phyloP scores from a whole-genome alignment of 2,113 vertebrate species.

The Nansenia antarctica region DNA sequence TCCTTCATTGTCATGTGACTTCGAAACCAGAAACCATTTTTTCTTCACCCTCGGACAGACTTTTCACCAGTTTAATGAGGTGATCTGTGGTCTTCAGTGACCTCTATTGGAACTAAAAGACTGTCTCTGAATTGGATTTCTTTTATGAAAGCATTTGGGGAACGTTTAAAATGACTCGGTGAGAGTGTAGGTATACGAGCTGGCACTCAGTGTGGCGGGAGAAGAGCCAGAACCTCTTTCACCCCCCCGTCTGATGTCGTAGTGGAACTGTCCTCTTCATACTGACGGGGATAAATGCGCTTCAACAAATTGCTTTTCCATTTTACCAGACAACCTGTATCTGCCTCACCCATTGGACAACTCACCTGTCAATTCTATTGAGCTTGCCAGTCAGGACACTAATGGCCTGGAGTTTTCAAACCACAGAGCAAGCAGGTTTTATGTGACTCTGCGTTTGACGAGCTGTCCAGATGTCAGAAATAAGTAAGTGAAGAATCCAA shows the following conservation, averaged over 20 bases:
- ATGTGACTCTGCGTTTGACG: slow-evolving; percentile 13
- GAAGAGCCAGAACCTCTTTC: slow-evolving; percentile 46
- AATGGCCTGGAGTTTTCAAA: slow-evolving; percentile 1
- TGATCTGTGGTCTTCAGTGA: slow-evolving; percentile 82
- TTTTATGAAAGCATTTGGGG: slow-evolving; percentile 73
- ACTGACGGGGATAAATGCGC: slow-evolving; percentile 42
- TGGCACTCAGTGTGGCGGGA: slow-evolving; percentile 86
- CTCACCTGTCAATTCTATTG: slow-evolving; percentile 33
- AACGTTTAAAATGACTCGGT: slow-evolving; percentile 89
- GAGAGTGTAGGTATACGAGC: slow-evolving; percentile 72
- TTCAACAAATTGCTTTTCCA: slow-evolving; percentile 37
- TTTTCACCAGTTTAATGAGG: slow-evolving; percentile 91
- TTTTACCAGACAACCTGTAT: slow-evolving; percentile 23
- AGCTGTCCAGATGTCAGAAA: slow-evolving; percentile 31
- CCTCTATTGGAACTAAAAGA: slow-evolving; percentile 58
- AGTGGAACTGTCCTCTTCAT: slow-evolving; percentile 47
- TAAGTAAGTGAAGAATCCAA: slow-evolving; percentile 22
- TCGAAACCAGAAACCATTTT: slow-evolving; percentile 59
- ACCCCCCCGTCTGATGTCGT: slow-evolving; percentile 37
- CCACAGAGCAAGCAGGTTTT: slow-evolving; percentile 30
- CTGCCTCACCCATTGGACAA: slow-evolving; percentile 37
- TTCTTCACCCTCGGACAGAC: slow-evolving; percentile 61
- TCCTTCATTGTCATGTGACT: slow-evolving; percentile 81
- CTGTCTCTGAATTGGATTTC: slow-evolving; percentile 55
- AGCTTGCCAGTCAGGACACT: slow-evolving; percentile 37